Base-by-base conservation (phyloP, 1,140 invertebrate species). In the Drosophila hydei region DNA sequence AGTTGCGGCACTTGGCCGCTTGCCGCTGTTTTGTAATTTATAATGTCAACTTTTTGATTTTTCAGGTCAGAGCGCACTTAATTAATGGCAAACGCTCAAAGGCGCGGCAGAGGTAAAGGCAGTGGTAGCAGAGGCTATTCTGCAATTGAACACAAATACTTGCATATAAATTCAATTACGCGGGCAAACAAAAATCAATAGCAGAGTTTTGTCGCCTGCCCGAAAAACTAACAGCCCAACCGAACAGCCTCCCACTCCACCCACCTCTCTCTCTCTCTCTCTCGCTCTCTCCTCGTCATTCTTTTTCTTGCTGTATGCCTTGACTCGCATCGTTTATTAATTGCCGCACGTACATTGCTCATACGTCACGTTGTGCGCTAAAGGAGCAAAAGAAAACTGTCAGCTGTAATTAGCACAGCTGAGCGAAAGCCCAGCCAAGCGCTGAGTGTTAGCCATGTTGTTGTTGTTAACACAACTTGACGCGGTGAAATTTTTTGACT, bases 11-110 rank as follows among this genome's bases (percentile, higher is more conserved):
- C 25, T 56, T 43, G 54, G 21, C 14, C 38, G 43, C 60, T 54
- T 63, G 73, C 62, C 58, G 80, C 69, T 81, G 72, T 90, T 89
- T 83, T 87, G 81, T 87, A 87, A 87, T 87, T 87, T 87, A 87
- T 88, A 87, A 81, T 81, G 78, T 88, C 77, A 87, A 88, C 83
- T 87, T 87, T 87, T 87, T 88, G 75, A 77, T 78, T 88, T 87
- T 83, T 87, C 78, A 87, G 81, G 83, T 87, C 81, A 87, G 77
- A 63, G 81, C 71, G 78, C 77, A 88, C 81, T 88, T 88, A 88
- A 87, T 81, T 87, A 87, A 87, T 87, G 83, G 79, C 73, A 70
- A 69, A 27, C 40, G 16, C 30, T 23, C 16, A 45, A 27, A 5
- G 18, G 5, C 11, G 19, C 1, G 16, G 30, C 9, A n/a, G 2